Evolutionary conservation across 2,797 vertebrate genomes (phyloP), one percentile per base, ranked within the genome.

Genomic region (Dendrocincla tyrannina): DNA sequence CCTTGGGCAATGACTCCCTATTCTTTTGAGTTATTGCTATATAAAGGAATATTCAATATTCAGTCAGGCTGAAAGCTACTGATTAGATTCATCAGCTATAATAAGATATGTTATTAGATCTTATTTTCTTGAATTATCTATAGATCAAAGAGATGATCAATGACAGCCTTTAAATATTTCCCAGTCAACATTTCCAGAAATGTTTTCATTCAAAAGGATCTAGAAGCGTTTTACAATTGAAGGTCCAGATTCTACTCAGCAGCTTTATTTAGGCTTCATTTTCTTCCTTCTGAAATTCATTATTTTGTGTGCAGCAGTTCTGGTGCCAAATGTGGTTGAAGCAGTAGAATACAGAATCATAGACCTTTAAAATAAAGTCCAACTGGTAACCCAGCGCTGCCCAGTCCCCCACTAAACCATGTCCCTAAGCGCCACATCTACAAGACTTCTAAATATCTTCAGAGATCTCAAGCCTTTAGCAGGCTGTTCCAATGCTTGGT

Each of bases 91-190:
- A 88, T 90, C 88, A 91, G 52, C n/a, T 94, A 84, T 91, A 89
- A 70, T 93, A 95, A 90, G 83, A 60, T 82, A 42, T 7, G 25
- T 52, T 88, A 72, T 92, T 89, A 92, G 53, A 68, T 80, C 75
- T 84, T 72, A 74, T 88, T 83, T 94, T 82, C 64, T 89, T 92
- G 75, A 76, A 89, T 93, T 93, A 76, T 76, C 93, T 88, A 52
- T 90, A 90, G 83, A 84, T 86, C 88, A 85, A 91, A 85, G 42
- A 69, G 68, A 79, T 70, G 77, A 95, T 88, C 88, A 69, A 91
- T 72, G 53, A 9, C 44, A 93, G 64, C 28, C 44, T 84, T 90
- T 88, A 95, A 93, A 58, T 88, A 93, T 75, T 85, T 91, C 47
- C n/a, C 68, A 84, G 80, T 88, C 70, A 96, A 13, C 82, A 85